phyloP scores from a whole-genome alignment of 2,797 vertebrate species.

The Scolopax bukidnonensis region DNA sequence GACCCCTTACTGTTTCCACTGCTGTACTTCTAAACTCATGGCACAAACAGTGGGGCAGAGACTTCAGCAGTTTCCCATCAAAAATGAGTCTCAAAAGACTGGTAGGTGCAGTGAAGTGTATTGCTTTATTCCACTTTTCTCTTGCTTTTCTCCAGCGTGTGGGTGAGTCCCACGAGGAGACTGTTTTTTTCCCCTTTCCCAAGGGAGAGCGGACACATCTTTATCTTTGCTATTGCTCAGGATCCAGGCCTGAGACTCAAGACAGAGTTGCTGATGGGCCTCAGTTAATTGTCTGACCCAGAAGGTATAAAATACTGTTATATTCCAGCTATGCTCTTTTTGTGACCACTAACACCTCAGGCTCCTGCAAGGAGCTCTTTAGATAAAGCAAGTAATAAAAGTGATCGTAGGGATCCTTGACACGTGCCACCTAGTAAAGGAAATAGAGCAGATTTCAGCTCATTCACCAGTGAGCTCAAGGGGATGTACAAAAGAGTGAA shows the following conservation, averaged over 20 bases:
- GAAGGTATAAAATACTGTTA: background rate
- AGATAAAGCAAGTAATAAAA: constrained; percentile 58
- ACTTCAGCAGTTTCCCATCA: background rate
- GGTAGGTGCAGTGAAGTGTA: background rate
- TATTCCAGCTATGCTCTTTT: constrained; percentile 12
- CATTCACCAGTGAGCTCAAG: constrained; percentile 55
- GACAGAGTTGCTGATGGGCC: background rate
- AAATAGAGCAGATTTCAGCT: constrained; percentile 19
- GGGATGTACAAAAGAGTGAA: constrained; percentile 64
- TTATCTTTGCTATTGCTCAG: background rate
- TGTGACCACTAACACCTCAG: background rate
- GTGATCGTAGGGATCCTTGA: constrained; percentile 51
- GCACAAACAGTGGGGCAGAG: background rate
- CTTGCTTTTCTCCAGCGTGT: background rate
- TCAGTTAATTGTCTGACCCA: constrained; percentile 14
- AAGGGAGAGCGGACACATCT: background rate
- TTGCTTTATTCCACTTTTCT: background rate
- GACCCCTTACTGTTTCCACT: background rate
- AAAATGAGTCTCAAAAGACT: background rate
- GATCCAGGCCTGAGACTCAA: background rate
- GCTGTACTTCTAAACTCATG: background rate
- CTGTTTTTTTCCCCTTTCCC: background rate
- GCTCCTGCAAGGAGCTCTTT: constrained; percentile 52
- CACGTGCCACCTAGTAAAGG: constrained; percentile 31
- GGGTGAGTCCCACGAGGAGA: background rate